Evolutionary conservation across 2,888 invertebrate species (phyloP), one percentile per base, ranked within the genome.

Genomic region (Panopea generosa): DNA sequence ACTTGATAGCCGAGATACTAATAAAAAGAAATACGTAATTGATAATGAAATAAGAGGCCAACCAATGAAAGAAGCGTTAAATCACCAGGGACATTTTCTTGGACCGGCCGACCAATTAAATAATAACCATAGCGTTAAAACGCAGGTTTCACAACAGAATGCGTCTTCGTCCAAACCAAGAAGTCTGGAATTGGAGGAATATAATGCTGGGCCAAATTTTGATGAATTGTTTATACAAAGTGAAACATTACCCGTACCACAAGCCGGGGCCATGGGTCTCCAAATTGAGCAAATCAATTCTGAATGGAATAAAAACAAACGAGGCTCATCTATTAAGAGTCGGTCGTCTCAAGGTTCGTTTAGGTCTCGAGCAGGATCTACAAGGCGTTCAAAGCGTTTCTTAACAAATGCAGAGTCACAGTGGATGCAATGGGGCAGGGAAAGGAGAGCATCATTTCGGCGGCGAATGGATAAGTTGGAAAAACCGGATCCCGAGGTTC

Each of bases 381-480:
- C 59, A 11, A 76, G 83, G 43, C 85, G 86, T 9, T 83, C 85
- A n/a, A 72, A 40, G 27, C 79, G 75, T 45, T 85, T 86, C 69
- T 82, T 89, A 16, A 83, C 87, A 11, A 56, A 74, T 14, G 67
- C 69, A 47, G 61, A 79, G 3, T 88, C 88, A 29, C 82, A 84
- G 11, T 90, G 90, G 90, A 85, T 85, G 52, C 85, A 84, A 69
- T 90, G 90, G 90, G 88, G 87, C 7, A 71, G 76, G 18, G 88
- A 88, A 24, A 77, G 92, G 14, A 74, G 91, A 22, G 87, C 88
- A 4, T 91, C 91, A 1, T 90, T 84, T 67, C 86, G 88, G 59
- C 75, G 88, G 20, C 75, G 89, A 22, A 66, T 90, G 27, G 89
- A 90, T 45, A 77, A 84, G 7, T 68, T 86, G 55, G 91, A 90